phyloP scores from a whole-genome alignment of 1,140 invertebrate species.

The Saxidomus purpurata region DNA sequence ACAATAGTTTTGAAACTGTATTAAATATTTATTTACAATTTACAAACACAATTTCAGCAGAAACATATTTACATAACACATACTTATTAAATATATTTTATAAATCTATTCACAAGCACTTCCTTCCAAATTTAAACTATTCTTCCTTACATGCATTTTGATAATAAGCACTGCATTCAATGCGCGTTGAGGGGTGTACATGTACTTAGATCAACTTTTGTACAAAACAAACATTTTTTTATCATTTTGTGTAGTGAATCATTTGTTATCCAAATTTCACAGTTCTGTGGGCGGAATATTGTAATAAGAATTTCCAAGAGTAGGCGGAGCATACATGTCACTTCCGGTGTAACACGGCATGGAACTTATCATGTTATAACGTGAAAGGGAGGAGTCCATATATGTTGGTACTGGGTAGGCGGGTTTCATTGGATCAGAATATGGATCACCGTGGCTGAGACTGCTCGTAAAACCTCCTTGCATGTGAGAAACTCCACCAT shows the following conservation, averaged over 20 bases:
- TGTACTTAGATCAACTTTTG: not conserved
- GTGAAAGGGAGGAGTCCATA: conserved; percentile 53
- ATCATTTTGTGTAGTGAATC: not conserved
- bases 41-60: too few species aligned
- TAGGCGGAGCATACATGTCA: conserved; percentile 23
- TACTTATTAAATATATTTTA: not conserved
- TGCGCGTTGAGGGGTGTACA: too few species aligned
- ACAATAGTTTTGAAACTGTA: too few species aligned
- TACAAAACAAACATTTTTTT: not conserved
- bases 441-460: conserved; percentile 6
- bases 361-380: conserved; percentile 35
- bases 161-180: too few species aligned
- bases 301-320: conserved; percentile 44
- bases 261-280: not conserved
- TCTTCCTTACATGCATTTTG: too few species aligned
- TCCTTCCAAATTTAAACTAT: not conserved
- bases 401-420: conserved; percentile 54
- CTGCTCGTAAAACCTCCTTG: conserved; percentile 19
- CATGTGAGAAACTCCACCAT: conserved; percentile 50
- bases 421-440: conserved; percentile 50
- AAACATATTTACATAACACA: conserved; percentile 7
- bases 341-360: conserved; percentile 60
- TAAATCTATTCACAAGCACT: not conserved
- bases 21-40: too few species aligned
- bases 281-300: conserved; percentile 62